Evolutionary conservation across 1,140 invertebrate species (phyloP).

Genomic region (Copidosoma floridanum): DNA sequence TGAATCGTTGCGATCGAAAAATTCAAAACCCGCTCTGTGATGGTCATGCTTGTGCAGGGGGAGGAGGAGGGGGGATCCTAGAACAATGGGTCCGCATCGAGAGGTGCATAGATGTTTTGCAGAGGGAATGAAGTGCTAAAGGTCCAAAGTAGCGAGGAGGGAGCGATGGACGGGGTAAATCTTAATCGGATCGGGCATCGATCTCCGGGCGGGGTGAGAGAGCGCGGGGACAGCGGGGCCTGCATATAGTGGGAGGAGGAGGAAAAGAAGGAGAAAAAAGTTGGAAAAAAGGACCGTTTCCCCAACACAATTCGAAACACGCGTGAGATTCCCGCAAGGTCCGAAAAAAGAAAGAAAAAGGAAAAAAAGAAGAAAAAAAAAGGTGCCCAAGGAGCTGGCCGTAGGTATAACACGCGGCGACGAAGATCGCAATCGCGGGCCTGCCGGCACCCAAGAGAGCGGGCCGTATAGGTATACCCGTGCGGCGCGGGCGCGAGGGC

Average conservation of each 20-base stretch:
- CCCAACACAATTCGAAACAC: slow-evolving; percentile 17
- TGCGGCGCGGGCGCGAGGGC: background rate
- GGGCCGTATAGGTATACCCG: too few species aligned
- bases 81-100: background rate
- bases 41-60: too few species aligned
- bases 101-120: too few species aligned
- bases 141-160: background rate
- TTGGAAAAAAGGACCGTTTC: background rate
- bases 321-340: slow-evolving; percentile 20
- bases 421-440: slow-evolving; percentile 17
- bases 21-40: too few species aligned
- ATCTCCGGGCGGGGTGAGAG: background rate
- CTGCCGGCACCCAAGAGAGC: too few species aligned
- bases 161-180: background rate
- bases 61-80: too few species aligned
- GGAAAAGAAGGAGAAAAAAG: background rate
- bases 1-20: too few species aligned
- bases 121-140: slow-evolving; percentile 11
- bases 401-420: background rate
- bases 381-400: background rate
- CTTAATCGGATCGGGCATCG: slow-evolving; percentile 19
- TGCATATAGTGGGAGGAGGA: background rate
- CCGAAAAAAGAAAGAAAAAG: slow-evolving; percentile 7
- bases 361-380: slow-evolving; percentile 12
- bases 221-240: background rate